A percentile compares a stretch with the other conserved stretches of the same genome.
phyloP scores from a whole-genome alignment of 53 echinoderm and acorn worm genomes.

The Luidia sarsii region DNA sequence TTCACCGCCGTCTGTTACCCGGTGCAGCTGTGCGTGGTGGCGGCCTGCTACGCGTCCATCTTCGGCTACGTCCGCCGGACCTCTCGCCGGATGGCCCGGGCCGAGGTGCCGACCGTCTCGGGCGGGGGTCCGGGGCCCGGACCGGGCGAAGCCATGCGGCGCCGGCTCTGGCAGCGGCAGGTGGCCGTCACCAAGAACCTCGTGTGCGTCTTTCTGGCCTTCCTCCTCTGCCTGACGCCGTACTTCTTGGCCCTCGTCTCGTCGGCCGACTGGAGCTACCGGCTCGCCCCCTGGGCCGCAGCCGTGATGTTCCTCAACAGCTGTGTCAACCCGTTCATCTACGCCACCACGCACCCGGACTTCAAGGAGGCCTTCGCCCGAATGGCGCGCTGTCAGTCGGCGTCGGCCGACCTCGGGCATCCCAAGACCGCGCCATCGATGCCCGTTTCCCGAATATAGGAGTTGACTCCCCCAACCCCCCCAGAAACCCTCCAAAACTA shows the following conservation, averaged over 20 bases:
- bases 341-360: slow-evolving; percentile 50
- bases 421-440: no score
- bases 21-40: not conserved
- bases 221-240: slow-evolving; percentile 7
- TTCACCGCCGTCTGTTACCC: not conserved
- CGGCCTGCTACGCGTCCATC: not conserved
- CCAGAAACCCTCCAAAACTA: no score
- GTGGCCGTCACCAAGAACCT: slow-evolving; percentile 40
- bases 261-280: slow-evolving; percentile 19
- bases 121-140: not conserved
- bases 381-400: slow-evolving; percentile 21
- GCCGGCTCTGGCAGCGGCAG: slow-evolving; percentile 7
- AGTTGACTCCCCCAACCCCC: no score
- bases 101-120: not conserved
- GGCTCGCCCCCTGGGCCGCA: slow-evolving; percentile 23
- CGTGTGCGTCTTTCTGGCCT: slow-evolving; percentile 37
- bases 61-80: not conserved
- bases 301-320: slow-evolving; percentile 18
- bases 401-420: no score
- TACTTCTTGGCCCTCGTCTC: not conserved
- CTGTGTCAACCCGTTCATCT: slow-evolving; percentile 46
- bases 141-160: not conserved
- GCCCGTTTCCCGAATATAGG: no score
- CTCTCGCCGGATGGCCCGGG: not conserved
- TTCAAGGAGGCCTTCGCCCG: slow-evolving; percentile 36